These are phyloP conservation scores for Vimba vimba DNA, from an alignment of 2,113 vertebrate species.

Conservation along the genomic window DNA sequence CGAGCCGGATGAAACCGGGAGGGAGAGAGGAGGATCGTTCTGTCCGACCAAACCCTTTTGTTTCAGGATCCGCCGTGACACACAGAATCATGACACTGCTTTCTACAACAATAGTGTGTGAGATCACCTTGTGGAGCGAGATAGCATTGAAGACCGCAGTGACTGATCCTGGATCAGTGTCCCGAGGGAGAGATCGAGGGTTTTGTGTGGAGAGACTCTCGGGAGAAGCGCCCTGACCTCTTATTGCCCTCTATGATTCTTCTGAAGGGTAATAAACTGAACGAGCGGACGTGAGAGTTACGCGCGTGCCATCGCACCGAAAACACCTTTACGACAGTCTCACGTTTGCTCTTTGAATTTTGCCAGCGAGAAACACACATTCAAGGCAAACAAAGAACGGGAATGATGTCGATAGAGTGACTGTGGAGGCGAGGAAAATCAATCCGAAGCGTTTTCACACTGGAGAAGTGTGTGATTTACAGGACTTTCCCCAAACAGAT, in stretches of 20 bases:
- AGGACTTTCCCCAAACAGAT: neutral
- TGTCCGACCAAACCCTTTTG: slow-evolving; percentile 9
- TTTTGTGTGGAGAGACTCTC: slow-evolving; percentile 58
- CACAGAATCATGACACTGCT: neutral
- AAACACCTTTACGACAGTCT: neutral
- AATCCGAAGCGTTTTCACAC: neutral
- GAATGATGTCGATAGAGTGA: neutral
- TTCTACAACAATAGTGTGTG: slow-evolving; percentile 11
- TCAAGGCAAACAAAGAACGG: neutral
- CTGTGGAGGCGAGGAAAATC: slow-evolving; percentile 1
- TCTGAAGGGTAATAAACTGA: slow-evolving; percentile 67
- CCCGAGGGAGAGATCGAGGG: slow-evolving; percentile 45
- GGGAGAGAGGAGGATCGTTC: neutral
- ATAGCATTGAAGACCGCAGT: slow-evolving; percentile 17
- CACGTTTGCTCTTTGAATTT: neutral
- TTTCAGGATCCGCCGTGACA: neutral
- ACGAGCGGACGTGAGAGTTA: neutral
- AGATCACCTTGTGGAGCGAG: slow-evolving; percentile 16
- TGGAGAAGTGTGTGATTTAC: neutral
- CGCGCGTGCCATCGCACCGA: neutral
- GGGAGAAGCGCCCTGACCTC: slow-evolving; percentile 65
- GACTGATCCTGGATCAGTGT: slow-evolving; percentile 45
- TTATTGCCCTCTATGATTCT: slow-evolving; percentile 63
- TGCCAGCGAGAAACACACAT: neutral
- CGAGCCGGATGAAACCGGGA: slow-evolving; percentile 69